Evolutionary conservation across 2,113 vertebrate genomes (phyloP).

Genomic region (Scatophagus argus): DNA sequence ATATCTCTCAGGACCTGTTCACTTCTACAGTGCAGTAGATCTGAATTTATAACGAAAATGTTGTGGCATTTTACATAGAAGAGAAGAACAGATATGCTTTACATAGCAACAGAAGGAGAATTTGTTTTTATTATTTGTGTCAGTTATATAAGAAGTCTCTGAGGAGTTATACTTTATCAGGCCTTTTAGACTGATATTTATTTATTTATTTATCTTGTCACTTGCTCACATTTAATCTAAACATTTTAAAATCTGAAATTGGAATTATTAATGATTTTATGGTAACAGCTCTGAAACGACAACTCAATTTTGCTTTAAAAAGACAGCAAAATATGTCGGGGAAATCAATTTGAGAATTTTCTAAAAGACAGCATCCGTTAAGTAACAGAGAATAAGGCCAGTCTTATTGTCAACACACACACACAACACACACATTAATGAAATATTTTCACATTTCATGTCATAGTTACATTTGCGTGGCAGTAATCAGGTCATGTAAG

Average conservation of each 20-base stretch:
- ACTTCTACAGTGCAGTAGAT: constrained; percentile 12
- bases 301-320: neutral
- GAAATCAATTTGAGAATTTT: neutral
- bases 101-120: neutral
- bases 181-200: neutral
- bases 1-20: constrained; percentile 41
- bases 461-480: constrained; percentile 44
- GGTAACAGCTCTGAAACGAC: neutral
- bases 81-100: constrained; percentile 2
- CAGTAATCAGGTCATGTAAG: constrained; percentile 76
- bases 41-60: neutral
- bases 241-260: neutral
- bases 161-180: neutral
- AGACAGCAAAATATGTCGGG: neutral
- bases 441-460: constrained; percentile 38
- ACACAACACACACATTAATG: neutral
- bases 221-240: neutral
- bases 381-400: neutral
- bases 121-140: constrained; percentile 1
- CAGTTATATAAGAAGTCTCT: constrained; percentile 5
- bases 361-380: neutral
- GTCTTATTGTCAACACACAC: neutral
- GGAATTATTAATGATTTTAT: neutral
- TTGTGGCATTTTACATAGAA: neutral
- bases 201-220: neutral